phyloP scores from a whole-genome alignment of 2,113 vertebrate species.

The Laticauda colubrina region DNA sequence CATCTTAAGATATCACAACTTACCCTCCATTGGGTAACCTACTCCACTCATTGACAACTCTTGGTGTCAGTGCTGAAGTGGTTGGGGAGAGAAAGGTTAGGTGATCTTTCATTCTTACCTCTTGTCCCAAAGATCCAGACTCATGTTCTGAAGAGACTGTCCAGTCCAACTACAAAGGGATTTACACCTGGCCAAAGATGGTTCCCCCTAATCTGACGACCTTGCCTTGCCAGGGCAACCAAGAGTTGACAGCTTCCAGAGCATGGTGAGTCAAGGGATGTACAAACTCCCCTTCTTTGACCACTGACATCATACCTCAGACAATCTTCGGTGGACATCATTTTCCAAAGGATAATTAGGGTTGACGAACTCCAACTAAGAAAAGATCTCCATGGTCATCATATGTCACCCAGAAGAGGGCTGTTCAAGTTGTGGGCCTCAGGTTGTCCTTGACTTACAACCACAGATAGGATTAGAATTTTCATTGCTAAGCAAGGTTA shows the following conservation, averaged over 20 bases:
- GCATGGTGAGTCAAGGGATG: conserved; percentile 71
- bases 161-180: conserved; percentile 69
- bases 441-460: not conserved
- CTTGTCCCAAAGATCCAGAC: conserved; percentile 64
- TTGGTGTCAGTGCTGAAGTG: not conserved
- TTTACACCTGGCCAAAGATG: conserved; percentile 75
- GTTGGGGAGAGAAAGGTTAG: not conserved
- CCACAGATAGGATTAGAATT: not conserved
- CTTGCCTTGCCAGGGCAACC: conserved; percentile 71
- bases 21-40: not conserved
- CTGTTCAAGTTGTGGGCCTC: not conserved
- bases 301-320: not conserved
- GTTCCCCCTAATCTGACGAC: conserved; percentile 50
- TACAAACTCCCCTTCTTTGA: not conserved
- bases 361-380: not conserved
- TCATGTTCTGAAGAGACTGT: conserved; percentile 64
- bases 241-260: conserved; percentile 61
- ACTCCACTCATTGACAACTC: not conserved
- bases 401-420: not conserved
- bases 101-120: not conserved
- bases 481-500: not conserved
- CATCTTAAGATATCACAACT: not conserved
- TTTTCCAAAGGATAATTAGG: not conserved
- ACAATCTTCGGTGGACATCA: too few species aligned
- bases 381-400: not conserved